A percentile compares a stretch with the other conserved stretches of the same genome.
Evolutionary conservation across 2,888 invertebrate species (phyloP).

Genomic region (Ypsolopha sequella): DNA sequence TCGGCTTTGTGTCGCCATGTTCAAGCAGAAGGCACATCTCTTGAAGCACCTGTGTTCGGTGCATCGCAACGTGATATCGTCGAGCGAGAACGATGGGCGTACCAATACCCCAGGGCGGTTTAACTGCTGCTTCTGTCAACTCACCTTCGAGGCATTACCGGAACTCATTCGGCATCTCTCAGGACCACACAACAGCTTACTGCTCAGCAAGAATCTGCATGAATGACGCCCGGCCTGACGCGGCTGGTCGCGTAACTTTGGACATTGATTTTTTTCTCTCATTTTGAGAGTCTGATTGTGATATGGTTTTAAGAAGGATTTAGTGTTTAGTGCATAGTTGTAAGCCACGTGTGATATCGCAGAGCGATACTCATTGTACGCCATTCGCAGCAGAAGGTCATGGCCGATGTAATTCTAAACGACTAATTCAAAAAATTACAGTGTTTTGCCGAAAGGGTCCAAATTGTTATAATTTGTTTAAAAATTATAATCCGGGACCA

Average conservation of each 20-base stretch:
- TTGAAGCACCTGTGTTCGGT: conserved; percentile 91
- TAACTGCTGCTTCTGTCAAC: conserved; percentile 90
- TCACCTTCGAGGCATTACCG: conserved; percentile 87
- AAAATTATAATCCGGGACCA: conserved; percentile 72
- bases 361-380: conserved; percentile 59
- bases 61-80: conserved; percentile 89
- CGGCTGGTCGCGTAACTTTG: conserved; percentile 40
- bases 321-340: conserved; percentile 48
- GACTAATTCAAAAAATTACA: conserved; percentile 48
- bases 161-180: conserved; percentile 89
- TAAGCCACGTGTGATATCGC: conserved; percentile 55
- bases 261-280: conserved; percentile 60
- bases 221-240: conserved; percentile 71
- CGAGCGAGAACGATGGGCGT: conserved; percentile 79
- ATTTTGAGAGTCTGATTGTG: conserved; percentile 60
- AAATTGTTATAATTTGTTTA: conserved; percentile 70
- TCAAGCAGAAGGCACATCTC: conserved; percentile 91
- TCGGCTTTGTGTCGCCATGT: conserved; percentile 90
- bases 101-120: conserved; percentile 76
- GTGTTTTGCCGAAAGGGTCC: conserved; percentile 63
- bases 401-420: conserved; percentile 45
- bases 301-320: conserved; percentile 65
- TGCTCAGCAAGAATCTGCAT: conserved; percentile 89
- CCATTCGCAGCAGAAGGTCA: conserved; percentile 38
- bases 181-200: conserved; percentile 88